phyloP scores from a whole-genome alignment of 2,888 invertebrate species.

The Sinotaia quadrata region DNA sequence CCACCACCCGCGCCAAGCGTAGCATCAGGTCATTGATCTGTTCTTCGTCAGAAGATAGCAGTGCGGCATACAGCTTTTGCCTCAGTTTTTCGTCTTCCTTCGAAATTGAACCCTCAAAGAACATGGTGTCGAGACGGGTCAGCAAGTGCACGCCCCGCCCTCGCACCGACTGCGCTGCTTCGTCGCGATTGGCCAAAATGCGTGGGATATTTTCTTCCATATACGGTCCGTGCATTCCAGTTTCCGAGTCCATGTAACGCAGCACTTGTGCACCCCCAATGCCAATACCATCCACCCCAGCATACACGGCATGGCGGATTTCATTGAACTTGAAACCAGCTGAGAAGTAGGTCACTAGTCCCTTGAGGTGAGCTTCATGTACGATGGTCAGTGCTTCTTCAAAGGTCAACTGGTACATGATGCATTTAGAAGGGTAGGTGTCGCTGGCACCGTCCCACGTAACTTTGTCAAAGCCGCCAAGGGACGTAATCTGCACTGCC shows the following conservation, averaged over 20 bases:
- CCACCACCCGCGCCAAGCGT: constrained; percentile 12
- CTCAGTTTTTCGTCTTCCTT: constrained; percentile 38
- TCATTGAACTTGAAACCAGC: constrained; percentile 55
- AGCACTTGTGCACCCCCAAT: constrained; percentile 53
- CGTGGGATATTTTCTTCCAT: constrained; percentile 53
- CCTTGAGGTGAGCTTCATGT: constrained; percentile 48
- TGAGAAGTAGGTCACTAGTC: constrained; percentile 51
- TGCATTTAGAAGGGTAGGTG: constrained; percentile 53
- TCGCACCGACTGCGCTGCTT: constrained; percentile 42
- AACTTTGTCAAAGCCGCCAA: constrained; percentile 51
- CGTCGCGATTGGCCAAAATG: constrained; percentile 45
- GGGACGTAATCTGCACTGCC: constrained; percentile 46
- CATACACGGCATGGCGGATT: constrained; percentile 50
- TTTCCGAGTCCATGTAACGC: constrained; percentile 49
- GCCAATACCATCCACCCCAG: constrained; percentile 51
- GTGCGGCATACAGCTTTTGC: constrained; percentile 41
- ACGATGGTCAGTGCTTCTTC: constrained; percentile 49
- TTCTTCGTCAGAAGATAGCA: constrained; percentile 38
- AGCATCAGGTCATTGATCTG: constrained; percentile 28
- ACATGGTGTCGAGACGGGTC: constrained; percentile 51
- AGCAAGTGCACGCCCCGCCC: constrained; percentile 47
- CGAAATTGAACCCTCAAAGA: constrained; percentile 48
- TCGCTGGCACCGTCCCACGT: constrained; percentile 56
- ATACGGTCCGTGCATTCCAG: constrained; percentile 55
- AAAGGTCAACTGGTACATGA: constrained; percentile 53